Evolutionary conservation across 2,113 vertebrate species (phyloP).

Genomic region (Channa argus): DNA sequence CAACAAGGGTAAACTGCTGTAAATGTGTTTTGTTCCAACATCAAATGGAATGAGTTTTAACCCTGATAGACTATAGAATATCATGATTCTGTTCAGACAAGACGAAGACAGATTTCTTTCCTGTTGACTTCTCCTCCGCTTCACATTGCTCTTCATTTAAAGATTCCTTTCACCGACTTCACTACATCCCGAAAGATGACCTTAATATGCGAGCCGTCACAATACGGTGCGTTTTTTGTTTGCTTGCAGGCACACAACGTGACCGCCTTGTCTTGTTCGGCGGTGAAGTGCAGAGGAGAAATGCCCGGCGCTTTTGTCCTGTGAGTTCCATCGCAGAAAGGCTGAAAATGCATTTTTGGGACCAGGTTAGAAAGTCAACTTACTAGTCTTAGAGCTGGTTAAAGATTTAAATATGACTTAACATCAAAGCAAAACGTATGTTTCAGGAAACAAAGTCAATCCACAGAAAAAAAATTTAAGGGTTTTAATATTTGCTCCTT

Average conservation of each 20-base stretch:
- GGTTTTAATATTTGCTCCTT: no score
- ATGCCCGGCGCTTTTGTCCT: conserved; percentile 74
- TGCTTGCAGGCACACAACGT: conserved; percentile 89
- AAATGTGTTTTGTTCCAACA: neutral
- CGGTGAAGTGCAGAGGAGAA: conserved; percentile 84
- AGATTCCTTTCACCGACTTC: conserved; percentile 59
- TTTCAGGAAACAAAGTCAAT: no score
- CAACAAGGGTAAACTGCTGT: neutral
- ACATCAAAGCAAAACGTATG: no score
- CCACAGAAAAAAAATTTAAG: no score
- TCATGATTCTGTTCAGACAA: no score
- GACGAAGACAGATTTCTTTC: neutral
- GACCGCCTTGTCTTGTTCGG: conserved; percentile 60
- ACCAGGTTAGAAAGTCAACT: no score
- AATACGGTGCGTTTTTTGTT: conserved; percentile 84
- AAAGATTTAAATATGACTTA: no score
- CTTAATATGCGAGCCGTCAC: conserved; percentile 86
- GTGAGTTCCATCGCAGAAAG: conserved; percentile 91
- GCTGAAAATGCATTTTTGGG: conserved; percentile 71
- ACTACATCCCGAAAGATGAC: conserved; percentile 65
- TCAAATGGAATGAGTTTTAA: neutral
- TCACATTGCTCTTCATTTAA: conserved; percentile 49
- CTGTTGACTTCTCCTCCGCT: neutral
- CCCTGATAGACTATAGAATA: no score
- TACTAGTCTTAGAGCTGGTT: no score